Evolutionary conservation across 2,113 vertebrate species (phyloP), one percentile per base, ranked within the genome.

Genomic region (Gorsachius goisagi): DNA sequence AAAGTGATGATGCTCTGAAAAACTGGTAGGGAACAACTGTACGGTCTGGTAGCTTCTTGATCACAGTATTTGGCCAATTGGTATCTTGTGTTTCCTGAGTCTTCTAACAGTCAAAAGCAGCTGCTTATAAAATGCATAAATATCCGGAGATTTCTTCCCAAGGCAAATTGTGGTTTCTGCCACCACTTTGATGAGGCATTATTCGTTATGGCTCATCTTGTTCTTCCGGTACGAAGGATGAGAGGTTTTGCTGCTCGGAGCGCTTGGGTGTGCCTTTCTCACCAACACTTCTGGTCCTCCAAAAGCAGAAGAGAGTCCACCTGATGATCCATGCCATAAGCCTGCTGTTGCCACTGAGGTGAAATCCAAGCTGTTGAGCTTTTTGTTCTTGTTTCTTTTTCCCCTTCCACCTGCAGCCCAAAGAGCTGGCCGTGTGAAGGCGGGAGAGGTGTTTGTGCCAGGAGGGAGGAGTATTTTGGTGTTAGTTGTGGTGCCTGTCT

Each of bases 111-210:
- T 27, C 72, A 72, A 44, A 87, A 28, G 11, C 30, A 76, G 41
- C 56, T 75, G 45, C 69, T 23, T 49, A 33, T 7, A 73, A 75
- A 87, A 88, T 18, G 7, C n/a, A 28, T 67, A 44, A 88, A 17
- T 80, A 62, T 3, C 59, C 32, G 27, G 39, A 79, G 53, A 55
- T 53, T 88, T 59, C 72, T 74, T 95, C 39, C 73, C 52, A 64
- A 75, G 77, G 89, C 58, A 79, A 72, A 74, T 3, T 85, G 89
- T 78, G 87, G 77, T 88, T 94, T 85, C 77, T 85, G 78, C 59
- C 45, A 62, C 49, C 12, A 35, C 71, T 91, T 89, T 95, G n/a
- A 59, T 2, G 32, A 27, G 89, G 24, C 44, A 4, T 85, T 84
- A 13, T n/a, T 79, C 30, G 64, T 88, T 63, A 83, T 80, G 72